Evolutionary conservation across 2,888 invertebrate genomes (phyloP), one percentile per base, ranked within the genome.

Genomic region (Nomada ferruginata): DNA sequence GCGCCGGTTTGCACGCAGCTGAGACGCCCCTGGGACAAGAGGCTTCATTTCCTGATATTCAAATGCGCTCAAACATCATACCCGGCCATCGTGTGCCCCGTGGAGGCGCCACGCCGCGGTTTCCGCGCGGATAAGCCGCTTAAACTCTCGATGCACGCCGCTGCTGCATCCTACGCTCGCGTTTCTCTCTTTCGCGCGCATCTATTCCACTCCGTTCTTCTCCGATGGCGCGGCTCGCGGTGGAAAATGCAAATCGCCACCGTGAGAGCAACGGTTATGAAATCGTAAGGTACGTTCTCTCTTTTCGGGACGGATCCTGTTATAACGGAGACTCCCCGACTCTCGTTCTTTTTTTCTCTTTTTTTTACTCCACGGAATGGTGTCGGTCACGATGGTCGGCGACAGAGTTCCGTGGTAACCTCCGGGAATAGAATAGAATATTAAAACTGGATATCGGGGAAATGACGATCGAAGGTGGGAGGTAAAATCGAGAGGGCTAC

Each of bases 41-140:
- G 90, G 92, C 92, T 93, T 93, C 92, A 93, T 93, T 93, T 93
- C 92, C 93, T 91, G 92, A 93, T 93, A 93, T 93, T 93, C 92
- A 93, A 93, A 93, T 93, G 91, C 89, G 92, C 82, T 93, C 92
- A 92, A 93, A 92, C 92, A 93, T 93, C 91, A 91, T 89, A 89
- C 83, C 87, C 79, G 61, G 57, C 89, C 78, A 79, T 90, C 91
- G 87, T 77, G 79, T 84, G 79, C 78, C 77, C 81, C 71, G 70
- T 73, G 73, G 82, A 83, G 84, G 85, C 82, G 85, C 79, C 85
- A 82, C 87, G 82, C 78, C 87, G 86, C 84, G 85, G 86, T 88
- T 90, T 87, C 85, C 82, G 84, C 82, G 76, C 78, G 89, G 87
- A 89, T 89, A 89, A 90, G 78, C 86, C 71, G 64, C 64, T 79